phyloP scores from a whole-genome alignment of 2,888 invertebrate genomes.

The Eupithecia pulchellata region DNA sequence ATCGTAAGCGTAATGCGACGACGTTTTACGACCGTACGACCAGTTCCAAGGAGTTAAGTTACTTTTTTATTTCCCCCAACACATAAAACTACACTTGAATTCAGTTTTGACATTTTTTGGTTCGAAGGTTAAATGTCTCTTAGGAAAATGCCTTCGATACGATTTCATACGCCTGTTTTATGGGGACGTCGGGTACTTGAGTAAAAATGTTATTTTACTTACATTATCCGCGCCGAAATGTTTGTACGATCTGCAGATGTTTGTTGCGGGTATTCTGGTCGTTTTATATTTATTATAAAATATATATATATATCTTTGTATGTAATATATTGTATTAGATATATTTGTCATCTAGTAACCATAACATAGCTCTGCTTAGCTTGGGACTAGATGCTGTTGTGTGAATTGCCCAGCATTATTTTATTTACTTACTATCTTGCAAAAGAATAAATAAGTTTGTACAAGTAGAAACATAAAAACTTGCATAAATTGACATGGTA shows the following conservation, averaged over 20 bases:
- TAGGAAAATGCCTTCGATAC: constrained; percentile 35
- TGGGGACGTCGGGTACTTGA: neutral
- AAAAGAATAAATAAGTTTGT: neutral
- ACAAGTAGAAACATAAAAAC: neutral
- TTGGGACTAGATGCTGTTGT: too few relatives aligned
- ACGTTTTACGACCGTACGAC: constrained; percentile 64
- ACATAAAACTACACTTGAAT: constrained; percentile 59
- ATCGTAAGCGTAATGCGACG: constrained; percentile 63
- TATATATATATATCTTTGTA: too few relatives aligned
- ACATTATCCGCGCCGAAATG: neutral
- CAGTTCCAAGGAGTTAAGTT: constrained; percentile 51
- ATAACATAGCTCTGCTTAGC: too few relatives aligned
- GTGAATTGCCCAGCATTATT: too few relatives aligned
- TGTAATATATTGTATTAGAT: too few relatives aligned
- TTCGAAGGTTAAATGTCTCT: constrained; percentile 56
- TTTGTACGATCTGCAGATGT: too few relatives aligned
- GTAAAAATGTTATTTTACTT: neutral
- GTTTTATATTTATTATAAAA: too few relatives aligned
- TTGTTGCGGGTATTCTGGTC: too few relatives aligned
- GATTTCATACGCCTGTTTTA: constrained; percentile 5
- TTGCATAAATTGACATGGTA: neutral
- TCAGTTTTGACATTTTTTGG: constrained; percentile 49
- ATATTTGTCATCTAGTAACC: too few relatives aligned
- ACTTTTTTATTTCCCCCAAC: constrained; percentile 59
- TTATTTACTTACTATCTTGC: too few relatives aligned